Conservation (phyloP, 53 echinoderm and acorn worm species). For the Echinometra lucunter region DNA sequence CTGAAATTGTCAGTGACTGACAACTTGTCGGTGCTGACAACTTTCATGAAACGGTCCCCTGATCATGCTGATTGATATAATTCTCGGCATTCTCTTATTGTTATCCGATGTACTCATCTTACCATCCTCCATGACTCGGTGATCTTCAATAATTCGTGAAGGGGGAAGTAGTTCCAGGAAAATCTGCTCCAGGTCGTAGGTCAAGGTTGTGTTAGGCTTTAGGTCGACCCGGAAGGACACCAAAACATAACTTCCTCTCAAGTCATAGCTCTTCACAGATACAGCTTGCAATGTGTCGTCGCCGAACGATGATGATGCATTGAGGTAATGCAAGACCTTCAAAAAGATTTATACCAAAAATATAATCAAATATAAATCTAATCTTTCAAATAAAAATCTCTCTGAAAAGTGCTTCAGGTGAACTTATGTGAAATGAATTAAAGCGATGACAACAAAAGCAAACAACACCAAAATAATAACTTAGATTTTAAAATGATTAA, state of each 20-base stretch:
- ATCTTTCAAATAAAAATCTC: background rate
- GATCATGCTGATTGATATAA: too few relatives aligned
- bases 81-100: too few relatives aligned
- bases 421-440: background rate
- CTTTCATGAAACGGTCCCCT: too few relatives aligned
- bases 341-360: background rate
- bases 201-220: background rate
- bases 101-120: background rate
- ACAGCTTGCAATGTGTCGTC: background rate
- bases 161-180: background rate
- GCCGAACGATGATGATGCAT: background rate
- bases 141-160: background rate
- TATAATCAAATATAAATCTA: background rate
- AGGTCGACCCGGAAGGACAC: conserved; percentile 38
- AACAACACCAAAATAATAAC: too few relatives aligned
- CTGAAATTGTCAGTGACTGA: too few relatives aligned
- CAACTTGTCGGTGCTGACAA: too few relatives aligned
- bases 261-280: background rate
- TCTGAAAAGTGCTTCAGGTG: background rate
- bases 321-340: conserved; percentile 17
- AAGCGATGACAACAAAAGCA: background rate
- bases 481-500: too few relatives aligned
- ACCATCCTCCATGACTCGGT: background rate
- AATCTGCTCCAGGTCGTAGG: background rate
- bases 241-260: background rate